Evolutionary conservation across 2,888 invertebrate species (phyloP).

Genomic region (Philereme transversata): DNA sequence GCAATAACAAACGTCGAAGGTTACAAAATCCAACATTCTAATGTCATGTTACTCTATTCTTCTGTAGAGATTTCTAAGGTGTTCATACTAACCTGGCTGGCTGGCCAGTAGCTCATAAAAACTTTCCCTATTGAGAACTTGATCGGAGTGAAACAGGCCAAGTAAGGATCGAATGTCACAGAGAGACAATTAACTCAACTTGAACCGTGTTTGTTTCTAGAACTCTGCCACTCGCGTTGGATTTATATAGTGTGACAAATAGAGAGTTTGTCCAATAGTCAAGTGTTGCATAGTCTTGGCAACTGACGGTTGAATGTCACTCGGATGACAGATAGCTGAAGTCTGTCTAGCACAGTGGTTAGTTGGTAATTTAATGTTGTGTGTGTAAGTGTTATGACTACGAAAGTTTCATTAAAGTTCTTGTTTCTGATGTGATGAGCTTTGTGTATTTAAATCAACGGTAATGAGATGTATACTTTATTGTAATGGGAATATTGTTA

Average conservation of each 20-base stretch:
- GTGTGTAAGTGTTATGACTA: constrained; percentile 6
- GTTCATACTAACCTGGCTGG: no score
- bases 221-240: background rate
- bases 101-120: no score
- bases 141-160: constrained; percentile 3
- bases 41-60: no score
- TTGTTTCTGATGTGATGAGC: constrained; percentile 4
- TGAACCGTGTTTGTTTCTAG: background rate
- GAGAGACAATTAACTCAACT: constrained; percentile 14
- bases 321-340: no score
- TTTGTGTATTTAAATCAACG: constrained; percentile 9
- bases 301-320: no score
- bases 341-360: background rate
- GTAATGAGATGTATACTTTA: constrained; percentile 1
- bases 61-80: no score
- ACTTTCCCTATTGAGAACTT: background rate
- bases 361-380: constrained; percentile 12
- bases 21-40: no score
- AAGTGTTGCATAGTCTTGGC: no score
- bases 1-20: no score
- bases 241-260: background rate
- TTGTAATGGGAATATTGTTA: no score
- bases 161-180: constrained; percentile 8
- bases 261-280: background rate
- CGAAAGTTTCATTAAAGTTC: constrained; percentile 2